Conservation (phyloP, 1,140 invertebrate genomes). For the Melipona quadrifasciata region DNA sequence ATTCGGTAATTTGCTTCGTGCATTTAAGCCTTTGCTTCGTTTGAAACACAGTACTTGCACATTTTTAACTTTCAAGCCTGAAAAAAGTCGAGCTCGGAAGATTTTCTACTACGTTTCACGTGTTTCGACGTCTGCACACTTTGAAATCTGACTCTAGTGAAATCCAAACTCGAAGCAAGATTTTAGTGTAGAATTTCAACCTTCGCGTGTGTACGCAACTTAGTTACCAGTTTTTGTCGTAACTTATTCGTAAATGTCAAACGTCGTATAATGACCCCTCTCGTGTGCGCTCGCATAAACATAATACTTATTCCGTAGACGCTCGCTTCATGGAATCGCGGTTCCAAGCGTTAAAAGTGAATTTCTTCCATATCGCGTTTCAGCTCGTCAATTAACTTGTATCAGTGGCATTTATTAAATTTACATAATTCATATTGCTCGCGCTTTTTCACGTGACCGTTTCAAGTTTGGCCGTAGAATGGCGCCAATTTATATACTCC, state of each 20-base stretch:
- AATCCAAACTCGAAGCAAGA: neutral
- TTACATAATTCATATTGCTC: constrained; percentile 28
- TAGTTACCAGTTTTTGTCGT: neutral
- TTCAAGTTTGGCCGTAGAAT: neutral
- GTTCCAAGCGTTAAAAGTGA: neutral
- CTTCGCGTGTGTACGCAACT: neutral
- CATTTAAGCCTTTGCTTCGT: no score
- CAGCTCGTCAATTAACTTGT: constrained; percentile 10
- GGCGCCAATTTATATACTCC: neutral
- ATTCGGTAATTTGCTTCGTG: no score
- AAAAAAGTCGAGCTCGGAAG: neutral
- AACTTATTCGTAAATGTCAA: neutral
- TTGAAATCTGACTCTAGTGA: neutral
- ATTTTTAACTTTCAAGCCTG: no score
- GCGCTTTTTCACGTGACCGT: neutral
- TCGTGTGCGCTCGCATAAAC: neutral
- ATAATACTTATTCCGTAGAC: neutral
- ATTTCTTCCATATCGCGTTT: neutral
- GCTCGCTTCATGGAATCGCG: neutral
- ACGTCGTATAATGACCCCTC: neutral
- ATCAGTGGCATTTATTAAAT: neutral
- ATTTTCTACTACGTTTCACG: neutral
- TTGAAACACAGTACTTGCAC: no score
- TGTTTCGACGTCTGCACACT: no score
- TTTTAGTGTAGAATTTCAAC: neutral